These are phyloP conservation scores for Poeciliopsis paucimaculata DNA, from an alignment of 2,797 vertebrate genomes.

Conservation along the genomic window DNA sequence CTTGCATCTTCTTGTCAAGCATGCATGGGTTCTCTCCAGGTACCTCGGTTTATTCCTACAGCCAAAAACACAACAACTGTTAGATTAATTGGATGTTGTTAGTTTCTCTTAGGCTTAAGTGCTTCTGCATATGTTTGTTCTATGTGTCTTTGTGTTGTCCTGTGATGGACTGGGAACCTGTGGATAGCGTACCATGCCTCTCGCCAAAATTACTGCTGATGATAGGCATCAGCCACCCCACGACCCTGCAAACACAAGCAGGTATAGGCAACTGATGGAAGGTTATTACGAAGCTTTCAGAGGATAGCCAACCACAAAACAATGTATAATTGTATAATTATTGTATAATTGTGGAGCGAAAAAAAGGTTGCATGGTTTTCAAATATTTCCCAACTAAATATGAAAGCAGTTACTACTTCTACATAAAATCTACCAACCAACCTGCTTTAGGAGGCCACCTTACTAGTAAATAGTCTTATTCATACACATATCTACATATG, in stretches of 20 bases:
- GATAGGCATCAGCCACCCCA: background rate
- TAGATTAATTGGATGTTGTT: background rate
- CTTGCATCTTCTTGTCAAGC: background rate
- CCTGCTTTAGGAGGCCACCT: too few species aligned
- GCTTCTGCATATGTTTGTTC: background rate
- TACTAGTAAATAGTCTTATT: too few species aligned
- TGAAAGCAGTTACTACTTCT: too few species aligned
- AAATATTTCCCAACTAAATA: too few species aligned
- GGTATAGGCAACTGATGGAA: background rate
- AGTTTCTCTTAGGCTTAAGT: background rate
- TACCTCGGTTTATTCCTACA: background rate
- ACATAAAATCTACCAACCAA: too few species aligned
- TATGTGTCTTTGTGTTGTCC: background rate
- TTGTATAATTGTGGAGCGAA: too few species aligned
- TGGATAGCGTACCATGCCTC: background rate
- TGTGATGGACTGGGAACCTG: background rate
- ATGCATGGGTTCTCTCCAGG: background rate
- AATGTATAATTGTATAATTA: background rate
- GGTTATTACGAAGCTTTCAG: background rate
- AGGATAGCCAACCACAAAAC: background rate
- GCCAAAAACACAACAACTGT: background rate
- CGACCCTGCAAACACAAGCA: background rate
- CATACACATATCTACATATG: too few species aligned
- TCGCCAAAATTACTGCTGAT: background rate
- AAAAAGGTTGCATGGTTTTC: too few species aligned